Base-by-base conservation (phyloP, 2,888 invertebrate genomes). In the Cephus nigrinus region DNA sequence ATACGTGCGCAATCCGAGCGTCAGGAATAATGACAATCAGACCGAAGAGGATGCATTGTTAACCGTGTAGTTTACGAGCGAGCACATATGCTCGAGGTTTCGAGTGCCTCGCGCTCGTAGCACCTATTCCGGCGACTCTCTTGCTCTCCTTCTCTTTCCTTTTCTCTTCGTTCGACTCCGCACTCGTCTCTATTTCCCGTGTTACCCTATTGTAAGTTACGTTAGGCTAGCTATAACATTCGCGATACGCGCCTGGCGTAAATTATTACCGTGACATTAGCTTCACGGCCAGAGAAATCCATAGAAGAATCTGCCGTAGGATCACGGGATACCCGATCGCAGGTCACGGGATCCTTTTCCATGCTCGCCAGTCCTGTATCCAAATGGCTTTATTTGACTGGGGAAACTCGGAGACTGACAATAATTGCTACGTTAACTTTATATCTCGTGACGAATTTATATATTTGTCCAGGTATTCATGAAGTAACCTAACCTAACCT, bases 11-110 rank as follows among this genome's bases (percentile, higher is more conserved):
- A 69, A 35, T 71, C 69, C 40, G 40, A 74, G 75, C 72, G 76
- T 74, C 68, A 72, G 82, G 85, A 85, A 88, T 85, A 88, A 87
- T 88, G 83, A 84, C 85, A 89, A 88, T 89, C 88, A 86, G 85
- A 80, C 82, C 85, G 85, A 84, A 82, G 83, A 85, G 85, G 82
- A 77, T 74, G 81, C 84, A 88, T 89, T 90, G 89, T 88, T 86
- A 83, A 75, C 79, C 76, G 77, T 69, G 79, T 87, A 84, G 87
- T 90, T 90, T 90, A 90, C 84, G 89, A 88, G 84, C 85, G 32
- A 69, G 84, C 85, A 82, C 88, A 90, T 89, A 90, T 88, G 89
- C 83, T 84, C 71, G 31, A 31, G 55, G 55, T 55, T 55, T 55
- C 55, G 55, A 55, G 55, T 55, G 55, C 55, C 23, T 55, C 23